A percentile compares a stretch with the other conserved stretches of the same genome.
phyloP scores from a whole-genome alignment of 2,113 vertebrate genomes.

The Synodontis membranacea region DNA sequence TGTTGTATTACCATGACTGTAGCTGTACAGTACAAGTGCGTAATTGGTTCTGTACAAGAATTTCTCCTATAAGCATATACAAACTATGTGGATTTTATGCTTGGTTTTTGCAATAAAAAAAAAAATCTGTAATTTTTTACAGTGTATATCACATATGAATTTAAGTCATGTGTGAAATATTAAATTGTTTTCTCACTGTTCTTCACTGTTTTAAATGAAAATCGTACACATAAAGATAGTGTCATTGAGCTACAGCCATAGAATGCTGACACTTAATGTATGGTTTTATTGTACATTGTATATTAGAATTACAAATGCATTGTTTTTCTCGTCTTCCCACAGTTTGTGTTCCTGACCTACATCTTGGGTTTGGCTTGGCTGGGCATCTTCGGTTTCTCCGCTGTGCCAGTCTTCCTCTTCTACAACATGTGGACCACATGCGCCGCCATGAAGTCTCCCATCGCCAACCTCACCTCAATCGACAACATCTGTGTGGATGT shows the following conservation, averaged over 20 bases:
- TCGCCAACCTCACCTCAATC: slow-evolving; percentile 84
- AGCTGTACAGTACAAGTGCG: not conserved
- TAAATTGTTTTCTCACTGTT: not conserved
- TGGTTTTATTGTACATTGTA: not conserved
- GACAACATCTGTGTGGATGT: slow-evolving; percentile 97
- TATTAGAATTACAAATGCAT: not conserved
- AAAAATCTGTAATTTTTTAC: not conserved
- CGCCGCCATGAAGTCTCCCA: slow-evolving; percentile 85
- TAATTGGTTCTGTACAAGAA: not conserved
- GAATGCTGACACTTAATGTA: not conserved
- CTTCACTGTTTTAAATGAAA: not conserved
- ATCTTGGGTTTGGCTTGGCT: slow-evolving; percentile 91
- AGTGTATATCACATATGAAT: not conserved
- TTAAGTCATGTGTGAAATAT: too few relatives aligned
- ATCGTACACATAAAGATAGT: not conserved
- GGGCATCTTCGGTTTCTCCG: slow-evolving; percentile 93
- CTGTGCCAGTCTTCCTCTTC: slow-evolving; percentile 95
- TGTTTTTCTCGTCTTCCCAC: slow-evolving; percentile 39
- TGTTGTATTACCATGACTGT: not conserved
- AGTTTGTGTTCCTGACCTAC: slow-evolving; percentile 98
- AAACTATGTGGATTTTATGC: not conserved
- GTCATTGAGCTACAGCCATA: not conserved
- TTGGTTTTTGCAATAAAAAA: not conserved
- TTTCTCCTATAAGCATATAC: not conserved
- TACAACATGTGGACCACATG: slow-evolving; percentile 97